These are phyloP conservation scores for Timandra comae DNA, from an alignment of 2,888 invertebrate genomes.

Conservation along the genomic window DNA sequence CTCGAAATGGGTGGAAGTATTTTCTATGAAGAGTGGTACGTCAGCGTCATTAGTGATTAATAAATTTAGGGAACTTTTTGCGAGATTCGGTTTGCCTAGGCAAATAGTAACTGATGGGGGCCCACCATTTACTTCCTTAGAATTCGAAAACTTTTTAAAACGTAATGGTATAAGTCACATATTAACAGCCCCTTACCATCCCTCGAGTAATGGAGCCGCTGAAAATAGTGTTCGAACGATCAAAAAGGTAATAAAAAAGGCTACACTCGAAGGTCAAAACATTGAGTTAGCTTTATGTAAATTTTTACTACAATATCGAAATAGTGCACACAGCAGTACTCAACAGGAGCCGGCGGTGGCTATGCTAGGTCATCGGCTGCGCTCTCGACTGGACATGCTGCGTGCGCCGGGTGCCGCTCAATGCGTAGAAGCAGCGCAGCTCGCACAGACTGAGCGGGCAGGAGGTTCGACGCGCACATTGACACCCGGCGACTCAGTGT, in stretches of 20 bases:
- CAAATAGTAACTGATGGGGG: slow-evolving; percentile 14
- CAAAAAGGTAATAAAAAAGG: slow-evolving; percentile 17
- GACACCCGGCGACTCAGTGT: slow-evolving; percentile 3
- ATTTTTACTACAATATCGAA: slow-evolving; percentile 1
- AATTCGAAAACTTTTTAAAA: slow-evolving; percentile 9
- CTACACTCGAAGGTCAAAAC: slow-evolving; percentile 8
- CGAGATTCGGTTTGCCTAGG: slow-evolving; percentile 11
- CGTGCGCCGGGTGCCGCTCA: slow-evolving; percentile 1
- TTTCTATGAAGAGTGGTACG: slow-evolving; percentile 2
- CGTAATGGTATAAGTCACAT: slow-evolving; percentile 10
- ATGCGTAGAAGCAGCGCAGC: slow-evolving; percentile 3
- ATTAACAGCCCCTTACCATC: slow-evolving; percentile 11
- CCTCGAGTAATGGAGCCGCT: slow-evolving; percentile 17
- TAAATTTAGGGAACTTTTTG: slow-evolving; percentile 4
- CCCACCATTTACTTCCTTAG: slow-evolving; percentile 8
- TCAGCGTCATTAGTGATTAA: not conserved
- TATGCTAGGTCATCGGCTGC: not conserved
- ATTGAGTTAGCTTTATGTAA: not conserved
- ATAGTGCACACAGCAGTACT: slow-evolving; percentile 6
- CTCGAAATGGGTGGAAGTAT: slow-evolving; percentile 11
- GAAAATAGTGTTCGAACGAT: slow-evolving; percentile 20
- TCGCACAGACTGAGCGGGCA: slow-evolving; percentile 1
- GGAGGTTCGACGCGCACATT: not conserved
- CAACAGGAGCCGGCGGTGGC: slow-evolving; percentile 4
- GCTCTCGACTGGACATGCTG: not conserved